Conservation (phyloP, 1,140 invertebrate species). For the Zaprionus vittiger region DNA sequence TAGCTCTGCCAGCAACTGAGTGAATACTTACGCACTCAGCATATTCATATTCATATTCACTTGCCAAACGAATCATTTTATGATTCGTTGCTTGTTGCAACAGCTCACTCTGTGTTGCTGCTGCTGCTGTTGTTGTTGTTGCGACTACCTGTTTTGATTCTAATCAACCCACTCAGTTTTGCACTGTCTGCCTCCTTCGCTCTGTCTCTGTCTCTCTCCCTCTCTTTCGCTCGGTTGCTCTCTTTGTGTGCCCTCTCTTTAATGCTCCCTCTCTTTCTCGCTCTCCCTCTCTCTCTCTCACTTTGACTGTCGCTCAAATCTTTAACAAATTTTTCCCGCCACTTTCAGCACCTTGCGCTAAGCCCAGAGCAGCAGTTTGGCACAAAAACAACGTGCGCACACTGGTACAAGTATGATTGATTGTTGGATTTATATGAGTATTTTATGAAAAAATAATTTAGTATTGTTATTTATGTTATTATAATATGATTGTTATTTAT, state of each 20-base stretch:
- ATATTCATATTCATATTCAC: slow-evolving; percentile 15
- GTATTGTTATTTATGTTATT: neutral
- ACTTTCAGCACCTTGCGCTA: slow-evolving; percentile 76
- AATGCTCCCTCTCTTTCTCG: neutral
- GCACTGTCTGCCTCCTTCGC: slow-evolving; percentile 6
- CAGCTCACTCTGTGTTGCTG: slow-evolving; percentile 18
- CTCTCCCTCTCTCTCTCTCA: slow-evolving; percentile 2
- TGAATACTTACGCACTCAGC: slow-evolving; percentile 14
- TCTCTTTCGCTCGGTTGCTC: neutral
- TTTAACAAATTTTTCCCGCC: slow-evolving; percentile 73
- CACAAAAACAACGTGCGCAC: slow-evolving; percentile 76
- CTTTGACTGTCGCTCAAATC: slow-evolving; percentile 53
- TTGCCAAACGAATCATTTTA: slow-evolving; percentile 30
- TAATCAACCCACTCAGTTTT: slow-evolving; percentile 66
- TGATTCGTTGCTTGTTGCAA: slow-evolving; percentile 13
- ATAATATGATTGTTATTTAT: neutral
- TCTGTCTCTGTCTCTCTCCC: neutral
- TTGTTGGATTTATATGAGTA: neutral
- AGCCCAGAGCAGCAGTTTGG: slow-evolving; percentile 53
- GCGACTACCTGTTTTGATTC: slow-evolving; percentile 76
- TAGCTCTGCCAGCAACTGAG: neutral
- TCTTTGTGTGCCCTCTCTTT: neutral
- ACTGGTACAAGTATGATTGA: slow-evolving; percentile 34
- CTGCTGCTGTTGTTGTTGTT: slow-evolving; percentile 21
- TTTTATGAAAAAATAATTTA: neutral